Base-by-base conservation (phyloP, 2,797 vertebrate species). In the Premnoplex brunnescens region DNA sequence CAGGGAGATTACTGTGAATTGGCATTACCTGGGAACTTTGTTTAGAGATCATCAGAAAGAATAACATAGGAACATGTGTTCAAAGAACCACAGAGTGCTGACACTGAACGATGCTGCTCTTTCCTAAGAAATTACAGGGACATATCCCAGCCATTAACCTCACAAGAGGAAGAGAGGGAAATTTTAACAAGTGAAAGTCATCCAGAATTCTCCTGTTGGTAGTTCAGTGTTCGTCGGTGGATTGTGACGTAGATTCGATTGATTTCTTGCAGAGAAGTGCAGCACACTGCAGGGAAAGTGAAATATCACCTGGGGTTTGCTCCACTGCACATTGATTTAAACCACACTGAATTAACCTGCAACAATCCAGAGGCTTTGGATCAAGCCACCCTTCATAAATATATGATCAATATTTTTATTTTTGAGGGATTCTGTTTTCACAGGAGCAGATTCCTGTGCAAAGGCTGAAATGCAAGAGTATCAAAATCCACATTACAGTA, bases 291-390 rank as follows among this genome's bases (percentile, higher is more conserved):
- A 88, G 63, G 19, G 60, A 64, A 92, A 78, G 79, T 89, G 78
- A 95, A 95, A 85, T 81, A 92, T 43, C 71, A 89, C 92, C 79
- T 87, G 60, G 28, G 20, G 63, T 86, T 80, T 83, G 46, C 88
- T 93, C 43, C 24, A 75, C 62, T 69, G 51, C 39, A 68, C 54
- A 5, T 9, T 68, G 72, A 91, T 84, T 94, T 85, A 82, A 93
- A 60, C 10, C 37, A 56, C 48, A 43, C 7, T 39, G 71, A 92
- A 75, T 58, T 85, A 56, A 96, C 86, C 51, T 56, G 74, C 69
- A 88, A 55, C 43, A 48, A 79, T 56, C 63, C n/a, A 85, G 39
- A 76, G 63, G 37, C 28, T 81, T 75, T 0, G 3, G 36, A 56
- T 79, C 20, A 84, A 85, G 28, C 9, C 26, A 67, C 24, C 19